Percentiles rank a stretch among this genome's conserved stretches.
Evolutionary conservation across 2,113 vertebrate genomes (phyloP).

Genomic region (Taurulus bubalis): DNA sequence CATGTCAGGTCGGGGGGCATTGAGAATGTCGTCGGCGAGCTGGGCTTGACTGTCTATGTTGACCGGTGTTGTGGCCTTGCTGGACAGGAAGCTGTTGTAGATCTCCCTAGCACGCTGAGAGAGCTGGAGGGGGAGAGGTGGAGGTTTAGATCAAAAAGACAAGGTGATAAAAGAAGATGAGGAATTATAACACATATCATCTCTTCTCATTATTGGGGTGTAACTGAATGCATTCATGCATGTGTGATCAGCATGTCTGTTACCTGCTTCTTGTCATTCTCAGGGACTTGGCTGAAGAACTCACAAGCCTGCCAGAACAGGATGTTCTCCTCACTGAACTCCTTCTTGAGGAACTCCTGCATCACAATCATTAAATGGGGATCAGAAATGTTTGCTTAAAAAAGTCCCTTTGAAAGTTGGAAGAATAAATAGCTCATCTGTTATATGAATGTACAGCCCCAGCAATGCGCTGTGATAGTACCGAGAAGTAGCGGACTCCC

Average conservation of each 20-base stretch:
- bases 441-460: not conserved
- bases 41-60: slow-evolving; percentile 99
- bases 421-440: not conserved
- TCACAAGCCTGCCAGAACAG: slow-evolving; percentile 99
- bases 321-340: slow-evolving; percentile 99
- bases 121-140: slow-evolving; percentile 76
- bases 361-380: not conserved
- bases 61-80: slow-evolving; percentile 95
- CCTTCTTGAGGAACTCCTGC: slow-evolving; percentile 97
- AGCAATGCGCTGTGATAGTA: slow-evolving; percentile 73
- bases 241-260: not conserved
- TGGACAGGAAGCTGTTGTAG: slow-evolving; percentile 95
- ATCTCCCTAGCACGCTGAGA: slow-evolving; percentile 96
- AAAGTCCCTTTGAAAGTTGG: not conserved
- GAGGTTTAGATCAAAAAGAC: not conserved
- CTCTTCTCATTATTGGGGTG: not conserved
- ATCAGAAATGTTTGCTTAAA: not conserved
- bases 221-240: not conserved
- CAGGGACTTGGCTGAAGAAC: slow-evolving; percentile 92
- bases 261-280: slow-evolving; percentile 96
- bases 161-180: not conserved
- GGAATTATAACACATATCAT: not conserved
- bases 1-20: slow-evolving; percentile 94
- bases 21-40: slow-evolving; percentile 94
- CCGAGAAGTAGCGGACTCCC: slow-evolving; percentile 95